These are phyloP conservation scores for Pycnonotus jocosus DNA, from an alignment of 2,113 vertebrate genomes.

Conservation along the genomic window DNA sequence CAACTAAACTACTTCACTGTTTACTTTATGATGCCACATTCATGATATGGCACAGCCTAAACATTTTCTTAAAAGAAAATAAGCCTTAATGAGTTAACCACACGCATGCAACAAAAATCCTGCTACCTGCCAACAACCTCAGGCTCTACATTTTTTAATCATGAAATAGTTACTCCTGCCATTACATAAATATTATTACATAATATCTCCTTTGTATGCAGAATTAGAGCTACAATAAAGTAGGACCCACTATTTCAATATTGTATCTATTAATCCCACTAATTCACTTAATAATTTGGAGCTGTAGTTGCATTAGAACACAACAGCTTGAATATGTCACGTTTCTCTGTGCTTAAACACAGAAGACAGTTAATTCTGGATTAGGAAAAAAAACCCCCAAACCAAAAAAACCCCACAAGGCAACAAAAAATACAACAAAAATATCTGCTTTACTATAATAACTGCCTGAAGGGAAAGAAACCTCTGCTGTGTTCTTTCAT, in stretches of 20 bases:
- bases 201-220: slow-evolving; percentile 51
- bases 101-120: slow-evolving; percentile 16
- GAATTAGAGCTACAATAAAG: slow-evolving; percentile 6
- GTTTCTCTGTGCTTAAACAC: background rate
- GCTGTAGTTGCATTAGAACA: background rate
- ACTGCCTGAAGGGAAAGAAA: background rate
- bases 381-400: background rate
- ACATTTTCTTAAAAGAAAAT: slow-evolving; percentile 32
- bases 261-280: background rate
- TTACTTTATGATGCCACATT: slow-evolving; percentile 50
- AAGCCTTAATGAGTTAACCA: slow-evolving; percentile 55
- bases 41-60: slow-evolving; percentile 16
- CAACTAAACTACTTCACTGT: slow-evolving; percentile 27
- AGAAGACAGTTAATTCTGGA: background rate
- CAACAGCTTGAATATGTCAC: background rate
- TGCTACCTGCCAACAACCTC: slow-evolving; percentile 53
- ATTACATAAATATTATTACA: slow-evolving; percentile 65
- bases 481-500: background rate
- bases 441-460: background rate
- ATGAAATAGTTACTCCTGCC: slow-evolving; percentile 31
- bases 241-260: background rate
- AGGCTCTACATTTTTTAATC: slow-evolving; percentile 51
- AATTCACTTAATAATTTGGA: background rate
- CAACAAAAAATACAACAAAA: background rate
- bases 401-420: background rate